Conservation (phyloP, 2,797 vertebrate species). For the Tolypeutes matacus region DNA sequence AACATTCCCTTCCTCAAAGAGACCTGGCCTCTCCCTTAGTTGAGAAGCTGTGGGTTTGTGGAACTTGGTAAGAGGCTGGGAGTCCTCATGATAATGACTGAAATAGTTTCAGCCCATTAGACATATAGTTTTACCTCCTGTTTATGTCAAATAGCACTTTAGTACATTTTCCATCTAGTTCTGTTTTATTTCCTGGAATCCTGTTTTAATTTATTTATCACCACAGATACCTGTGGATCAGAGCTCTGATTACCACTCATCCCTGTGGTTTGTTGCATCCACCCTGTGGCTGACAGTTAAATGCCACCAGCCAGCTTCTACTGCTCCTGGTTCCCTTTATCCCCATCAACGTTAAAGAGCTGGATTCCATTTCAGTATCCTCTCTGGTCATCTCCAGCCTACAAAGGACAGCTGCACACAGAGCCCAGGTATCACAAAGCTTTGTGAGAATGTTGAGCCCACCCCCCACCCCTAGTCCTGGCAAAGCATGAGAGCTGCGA, state of each 20-base stretch:
- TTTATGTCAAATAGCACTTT: background rate
- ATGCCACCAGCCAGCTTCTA: background rate
- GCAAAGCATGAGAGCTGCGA: background rate
- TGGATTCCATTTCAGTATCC: background rate
- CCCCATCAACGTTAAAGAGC: background rate
- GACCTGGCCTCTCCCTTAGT: background rate
- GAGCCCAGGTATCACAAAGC: background rate
- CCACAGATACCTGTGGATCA: background rate
- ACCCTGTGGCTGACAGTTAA: background rate
- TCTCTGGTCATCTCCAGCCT: background rate
- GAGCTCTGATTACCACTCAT: background rate
- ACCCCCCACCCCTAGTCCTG: rapidly evolving
- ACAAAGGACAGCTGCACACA: background rate
- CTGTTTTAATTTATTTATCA: background rate
- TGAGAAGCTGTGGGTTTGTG: background rate
- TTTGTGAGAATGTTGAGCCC: background rate
- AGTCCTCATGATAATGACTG: background rate
- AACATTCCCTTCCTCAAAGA: background rate
- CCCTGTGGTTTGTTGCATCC: background rate
- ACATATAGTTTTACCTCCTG: background rate
- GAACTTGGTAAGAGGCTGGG: background rate
- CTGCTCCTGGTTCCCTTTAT: background rate
- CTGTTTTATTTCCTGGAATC: background rate
- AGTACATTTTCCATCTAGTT: background rate
- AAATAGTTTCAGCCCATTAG: background rate